A percentile compares a stretch with the other conserved stretches of the same genome.
Conservation (phyloP, 2,113 vertebrate species). For the Phoenicopterus ruber region DNA sequence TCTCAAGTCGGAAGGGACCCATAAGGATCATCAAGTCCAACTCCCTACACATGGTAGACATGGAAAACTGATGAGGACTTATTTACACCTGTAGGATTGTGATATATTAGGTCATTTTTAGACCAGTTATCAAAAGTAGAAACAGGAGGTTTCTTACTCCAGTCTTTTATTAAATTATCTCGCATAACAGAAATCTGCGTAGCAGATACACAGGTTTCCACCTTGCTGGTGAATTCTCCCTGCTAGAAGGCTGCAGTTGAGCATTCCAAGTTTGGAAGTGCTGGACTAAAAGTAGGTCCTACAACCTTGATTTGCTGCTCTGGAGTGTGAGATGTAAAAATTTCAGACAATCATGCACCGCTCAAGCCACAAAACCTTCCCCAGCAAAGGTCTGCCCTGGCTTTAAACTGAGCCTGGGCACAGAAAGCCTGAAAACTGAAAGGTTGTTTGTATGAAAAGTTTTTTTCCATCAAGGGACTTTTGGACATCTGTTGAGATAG, state of each 20-base stretch:
- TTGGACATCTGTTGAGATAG: background rate
- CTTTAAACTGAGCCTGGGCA: background rate
- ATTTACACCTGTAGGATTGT: fast-evolving
- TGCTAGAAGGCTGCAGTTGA: background rate
- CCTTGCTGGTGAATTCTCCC: too few relatives aligned
- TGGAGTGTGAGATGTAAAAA: background rate
- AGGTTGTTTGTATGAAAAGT: background rate
- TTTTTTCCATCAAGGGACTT: background rate
- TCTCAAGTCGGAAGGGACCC: background rate
- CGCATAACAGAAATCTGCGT: background rate
- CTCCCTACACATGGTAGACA: background rate
- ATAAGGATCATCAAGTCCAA: background rate
- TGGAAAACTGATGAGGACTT: background rate
- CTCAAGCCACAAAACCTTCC: background rate
- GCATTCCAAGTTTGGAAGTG: background rate
- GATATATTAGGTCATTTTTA: background rate
- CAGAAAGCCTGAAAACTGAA: background rate
- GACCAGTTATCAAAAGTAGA: background rate
- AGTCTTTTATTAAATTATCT: background rate
- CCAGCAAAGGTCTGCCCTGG: background rate
- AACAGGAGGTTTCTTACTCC: background rate
- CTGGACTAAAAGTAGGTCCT: background rate
- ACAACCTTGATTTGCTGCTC: background rate
- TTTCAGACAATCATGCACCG: fast-evolving
- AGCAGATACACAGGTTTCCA: background rate